Evolutionary conservation across 2,113 vertebrate genomes (phyloP).

Genomic region (Sardina pilchardus): DNA sequence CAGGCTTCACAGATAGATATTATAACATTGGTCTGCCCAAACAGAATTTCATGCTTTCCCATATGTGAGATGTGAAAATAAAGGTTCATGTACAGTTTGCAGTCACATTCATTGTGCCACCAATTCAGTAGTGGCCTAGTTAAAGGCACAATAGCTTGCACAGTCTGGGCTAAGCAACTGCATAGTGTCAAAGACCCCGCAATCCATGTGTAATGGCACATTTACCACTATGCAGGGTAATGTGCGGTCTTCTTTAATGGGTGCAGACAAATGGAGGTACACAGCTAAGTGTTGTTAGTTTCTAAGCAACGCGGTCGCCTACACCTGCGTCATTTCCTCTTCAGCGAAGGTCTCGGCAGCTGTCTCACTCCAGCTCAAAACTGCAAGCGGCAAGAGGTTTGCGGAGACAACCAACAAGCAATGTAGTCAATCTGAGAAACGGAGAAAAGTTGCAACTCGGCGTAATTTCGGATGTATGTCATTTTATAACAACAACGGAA

Average conservation of each 20-base stretch:
- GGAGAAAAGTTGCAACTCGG: slow-evolving; percentile 19
- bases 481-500: background rate
- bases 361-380: slow-evolving; percentile 1
- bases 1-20: background rate
- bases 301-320: slow-evolving; percentile 63
- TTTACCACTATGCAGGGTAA: background rate
- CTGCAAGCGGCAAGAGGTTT: slow-evolving; percentile 1
- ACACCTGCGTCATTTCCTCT: slow-evolving; percentile 71
- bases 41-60: too few relatives aligned
- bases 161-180: background rate
- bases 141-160: background rate
- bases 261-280: background rate
- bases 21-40: too few relatives aligned
- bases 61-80: too few relatives aligned
- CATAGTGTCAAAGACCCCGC: background rate
- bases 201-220: background rate
- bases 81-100: too few relatives aligned
- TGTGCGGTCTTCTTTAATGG: background rate
- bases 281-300: slow-evolving; percentile 57
- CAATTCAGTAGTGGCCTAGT: background rate
- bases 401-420: background rate
- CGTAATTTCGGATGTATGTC: background rate
- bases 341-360: slow-evolving; percentile 24
- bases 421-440: background rate
- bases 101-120: background rate